A percentile compares a stretch with the other conserved stretches of the same genome.
These are phyloP conservation scores for Odontomyia ornata DNA, from an alignment of 2,888 invertebrate genomes.

Conservation along the genomic window DNA sequence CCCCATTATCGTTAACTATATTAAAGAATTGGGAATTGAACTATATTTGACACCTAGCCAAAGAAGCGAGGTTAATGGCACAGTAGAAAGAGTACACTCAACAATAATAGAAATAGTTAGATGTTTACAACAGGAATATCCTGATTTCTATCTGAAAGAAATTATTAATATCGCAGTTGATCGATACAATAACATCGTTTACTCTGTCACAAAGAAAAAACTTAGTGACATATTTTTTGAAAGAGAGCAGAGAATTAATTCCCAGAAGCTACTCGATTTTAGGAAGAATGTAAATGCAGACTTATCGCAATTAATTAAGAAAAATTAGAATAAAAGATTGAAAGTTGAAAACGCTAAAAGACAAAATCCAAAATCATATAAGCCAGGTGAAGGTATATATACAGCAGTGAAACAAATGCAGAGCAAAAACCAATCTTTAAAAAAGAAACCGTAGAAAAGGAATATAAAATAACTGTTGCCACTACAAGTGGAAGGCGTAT, in stretches of 20 bases:
- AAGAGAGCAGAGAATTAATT: conserved; percentile 24
- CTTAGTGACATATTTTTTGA: conserved; percentile 43
- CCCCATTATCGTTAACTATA: conserved; percentile 23
- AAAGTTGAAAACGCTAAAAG: conserved; percentile 11
- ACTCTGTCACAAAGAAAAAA: conserved; percentile 27
- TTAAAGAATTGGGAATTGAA: conserved; percentile 32
- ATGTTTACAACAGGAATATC: conserved; percentile 4
- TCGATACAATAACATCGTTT: conserved; percentile 32
- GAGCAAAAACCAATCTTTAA: conserved; percentile 22
- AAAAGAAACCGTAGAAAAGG: too few relatives aligned
- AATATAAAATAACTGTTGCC: conserved; percentile 39
- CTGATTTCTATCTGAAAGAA: conserved; percentile 9
- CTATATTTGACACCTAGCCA: background rate
- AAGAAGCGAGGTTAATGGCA: background rate
- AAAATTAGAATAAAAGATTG: conserved; percentile 23
- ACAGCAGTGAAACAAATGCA: conserved; percentile 33
- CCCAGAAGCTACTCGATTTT: conserved; percentile 15
- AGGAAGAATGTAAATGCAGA: background rate
- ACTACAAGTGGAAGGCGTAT: too few relatives aligned
- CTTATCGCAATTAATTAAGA: conserved; percentile 10
- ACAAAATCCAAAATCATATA: background rate
- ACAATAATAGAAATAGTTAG: background rate
- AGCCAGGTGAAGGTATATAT: background rate
- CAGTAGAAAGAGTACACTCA: background rate
- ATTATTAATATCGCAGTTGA: conserved; percentile 32